These are phyloP conservation scores for Ornithorhynchus anatinus DNA, from an alignment of 2,113 vertebrate genomes.

Conservation along the genomic window DNA sequence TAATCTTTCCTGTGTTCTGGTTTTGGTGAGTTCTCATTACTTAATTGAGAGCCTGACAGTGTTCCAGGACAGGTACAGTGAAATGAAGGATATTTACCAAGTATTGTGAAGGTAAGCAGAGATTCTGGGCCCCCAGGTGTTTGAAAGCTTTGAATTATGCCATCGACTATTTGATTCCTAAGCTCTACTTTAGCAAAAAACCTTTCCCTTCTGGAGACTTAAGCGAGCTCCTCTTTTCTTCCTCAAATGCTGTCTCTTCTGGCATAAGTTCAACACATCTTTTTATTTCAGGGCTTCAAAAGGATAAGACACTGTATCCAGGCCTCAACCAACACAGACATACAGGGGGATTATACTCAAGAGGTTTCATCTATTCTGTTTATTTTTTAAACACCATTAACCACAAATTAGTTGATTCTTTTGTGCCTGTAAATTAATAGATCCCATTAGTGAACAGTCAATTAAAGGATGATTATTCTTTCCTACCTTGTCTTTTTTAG, in stretches of 20 bases:
- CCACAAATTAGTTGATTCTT: conserved; percentile 64
- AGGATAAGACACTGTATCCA: neutral
- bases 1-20: too few species aligned
- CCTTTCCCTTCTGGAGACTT: too few species aligned
- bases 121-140: too few species aligned
- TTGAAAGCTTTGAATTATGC: too few species aligned
- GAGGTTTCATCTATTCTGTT: conserved; percentile 51
- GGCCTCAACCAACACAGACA: neutral
- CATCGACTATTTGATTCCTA: too few species aligned
- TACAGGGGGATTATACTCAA: neutral
- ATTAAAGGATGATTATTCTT: conserved; percentile 55
- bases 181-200: too few species aligned
- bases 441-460: conserved; percentile 63
- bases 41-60: too few species aligned
- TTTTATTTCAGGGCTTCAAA: neutral
- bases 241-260: neutral
- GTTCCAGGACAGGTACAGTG: too few species aligned
- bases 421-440: conserved; percentile 62
- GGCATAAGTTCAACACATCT: neutral
- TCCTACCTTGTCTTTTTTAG: neutral
- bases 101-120: too few species aligned
- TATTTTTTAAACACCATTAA: conserved; percentile 67
- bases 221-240: neutral
- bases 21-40: too few species aligned
- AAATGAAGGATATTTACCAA: too few species aligned